Evolutionary conservation across 1,140 invertebrate genomes (phyloP), one percentile per base, ranked within the genome.

Genomic region (Theocolax elegans): DNA sequence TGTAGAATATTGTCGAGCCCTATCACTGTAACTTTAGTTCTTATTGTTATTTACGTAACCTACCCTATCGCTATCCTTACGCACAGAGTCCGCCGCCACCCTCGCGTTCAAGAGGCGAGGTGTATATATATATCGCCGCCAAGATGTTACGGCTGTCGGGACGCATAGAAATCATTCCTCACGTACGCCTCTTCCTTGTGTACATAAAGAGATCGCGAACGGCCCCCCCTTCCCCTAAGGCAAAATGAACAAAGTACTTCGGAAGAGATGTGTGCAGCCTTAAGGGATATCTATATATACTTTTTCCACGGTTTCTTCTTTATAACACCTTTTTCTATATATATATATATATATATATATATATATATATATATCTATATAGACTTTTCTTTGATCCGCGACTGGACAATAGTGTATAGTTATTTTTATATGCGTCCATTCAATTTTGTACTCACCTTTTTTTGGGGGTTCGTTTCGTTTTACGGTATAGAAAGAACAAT

Each of bases 401-500:
- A 21, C 17, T 42, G 12, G 62, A 51, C 62, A 25, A 65, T 42
- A 40, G 6, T 44, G 19, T 27, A 54, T 46, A 59, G 44, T 68
- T 44, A 68, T 68, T 68, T 68, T 38, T 51, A 27, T 53, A 53
- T 7, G 17, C 31, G 46, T 31, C 44, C n/a, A 68, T 68, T 68
- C 19, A 68, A 60, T 62, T 48, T 63, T 21, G 44, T 60, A 35
- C 48, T 23, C 35, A 8, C 48, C 35, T 27, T 53, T 40, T 53
- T 56, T 13, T 48, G 6, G 27, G 7, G 4, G 35, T n/a, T 13
- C 12, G 10, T 17, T 38, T n/a, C 9, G 1, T n/a, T 1, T 38
- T 31, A 0, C 46, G n/a, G n/a, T n/a, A n/a, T n/a, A n/a, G n/a
- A n/a, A n/a, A n/a, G n/a, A n/a, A n/a, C n/a, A n/a, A n/a, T n/a